phyloP scores from a whole-genome alignment of 2,113 vertebrate species.

The Benitochromis conjunctus region DNA sequence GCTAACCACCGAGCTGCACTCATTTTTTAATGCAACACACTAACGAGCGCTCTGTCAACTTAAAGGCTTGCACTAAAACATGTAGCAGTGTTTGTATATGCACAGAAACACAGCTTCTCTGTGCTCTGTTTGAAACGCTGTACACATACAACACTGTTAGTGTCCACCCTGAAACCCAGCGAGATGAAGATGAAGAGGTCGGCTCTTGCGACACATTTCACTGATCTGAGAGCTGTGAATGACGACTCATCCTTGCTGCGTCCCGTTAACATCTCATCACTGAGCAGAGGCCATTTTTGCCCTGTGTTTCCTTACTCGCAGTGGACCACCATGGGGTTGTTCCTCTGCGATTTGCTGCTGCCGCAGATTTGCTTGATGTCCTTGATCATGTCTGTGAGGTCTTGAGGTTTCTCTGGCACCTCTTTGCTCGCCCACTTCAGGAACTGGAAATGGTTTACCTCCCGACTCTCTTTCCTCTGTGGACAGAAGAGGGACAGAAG shows the following conservation, averaged over 20 bases:
- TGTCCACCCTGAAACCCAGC: background rate
- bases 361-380: slow-evolving; percentile 65
- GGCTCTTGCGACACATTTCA: background rate
- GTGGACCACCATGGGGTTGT: slow-evolving; percentile 76
- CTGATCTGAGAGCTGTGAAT: background rate
- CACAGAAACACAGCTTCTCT: background rate
- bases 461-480: slow-evolving; percentile 83
- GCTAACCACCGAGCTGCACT: too few relatives aligned
- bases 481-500: background rate
- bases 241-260: background rate
- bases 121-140: background rate
- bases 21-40: too few relatives aligned
- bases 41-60: background rate
- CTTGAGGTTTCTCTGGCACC: slow-evolving; percentile 76
- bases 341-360: slow-evolving; percentile 42
- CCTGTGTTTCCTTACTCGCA: slow-evolving; percentile 78
- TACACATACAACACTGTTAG: too few relatives aligned
- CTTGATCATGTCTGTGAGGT: slow-evolving; percentile 80
- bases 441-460: slow-evolving; percentile 86
- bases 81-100: background rate
- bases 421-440: slow-evolving; percentile 75
- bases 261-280: background rate
- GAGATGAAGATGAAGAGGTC: background rate
- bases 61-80: fast-evolving
- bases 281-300: background rate